phyloP scores from a whole-genome alignment of 2,888 invertebrate species.

The Tetrapedia diversipes region DNA sequence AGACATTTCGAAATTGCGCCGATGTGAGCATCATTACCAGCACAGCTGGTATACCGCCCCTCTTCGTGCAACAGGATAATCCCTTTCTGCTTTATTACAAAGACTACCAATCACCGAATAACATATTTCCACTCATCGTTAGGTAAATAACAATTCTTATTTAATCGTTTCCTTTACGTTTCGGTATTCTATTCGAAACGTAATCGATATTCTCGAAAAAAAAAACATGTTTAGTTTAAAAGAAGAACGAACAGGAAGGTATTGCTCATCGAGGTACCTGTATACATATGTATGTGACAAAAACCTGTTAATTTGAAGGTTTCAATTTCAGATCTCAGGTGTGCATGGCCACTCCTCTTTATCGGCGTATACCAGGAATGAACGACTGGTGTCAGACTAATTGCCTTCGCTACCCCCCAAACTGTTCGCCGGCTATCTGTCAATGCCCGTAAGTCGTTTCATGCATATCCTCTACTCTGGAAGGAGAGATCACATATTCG shows the following conservation, averaged over 20 bases:
- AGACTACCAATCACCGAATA: constrained; percentile 87
- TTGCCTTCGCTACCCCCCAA: constrained; percentile 93
- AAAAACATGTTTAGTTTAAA: too few relatives aligned
- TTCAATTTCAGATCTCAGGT: constrained; percentile 88
- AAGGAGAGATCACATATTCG: neutral
- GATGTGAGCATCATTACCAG: constrained; percentile 93
- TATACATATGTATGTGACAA: too few relatives aligned
- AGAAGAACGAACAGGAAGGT: too few relatives aligned
- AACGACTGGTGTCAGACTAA: constrained; percentile 93
- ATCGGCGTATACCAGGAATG: constrained; percentile 89
- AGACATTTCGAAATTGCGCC: constrained; percentile 96
- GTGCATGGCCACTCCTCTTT: constrained; percentile 88
- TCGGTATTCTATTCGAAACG: too few relatives aligned
- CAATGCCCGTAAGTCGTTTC: constrained; percentile 91
- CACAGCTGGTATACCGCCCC: constrained; percentile 89
- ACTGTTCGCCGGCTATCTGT: constrained; percentile 91
- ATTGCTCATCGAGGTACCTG: too few relatives aligned
- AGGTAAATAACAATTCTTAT: constrained; percentile 85
- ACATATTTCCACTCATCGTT: constrained; percentile 89
- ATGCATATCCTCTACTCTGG: neutral
- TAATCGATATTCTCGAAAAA: too few relatives aligned
- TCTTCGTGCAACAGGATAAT: constrained; percentile 88
- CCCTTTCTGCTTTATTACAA: constrained; percentile 91
- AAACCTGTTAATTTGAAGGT: neutral
- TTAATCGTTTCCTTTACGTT: too few relatives aligned